Base-by-base conservation (phyloP, 2,113 vertebrate species). In the Pelecanus crispus region DNA sequence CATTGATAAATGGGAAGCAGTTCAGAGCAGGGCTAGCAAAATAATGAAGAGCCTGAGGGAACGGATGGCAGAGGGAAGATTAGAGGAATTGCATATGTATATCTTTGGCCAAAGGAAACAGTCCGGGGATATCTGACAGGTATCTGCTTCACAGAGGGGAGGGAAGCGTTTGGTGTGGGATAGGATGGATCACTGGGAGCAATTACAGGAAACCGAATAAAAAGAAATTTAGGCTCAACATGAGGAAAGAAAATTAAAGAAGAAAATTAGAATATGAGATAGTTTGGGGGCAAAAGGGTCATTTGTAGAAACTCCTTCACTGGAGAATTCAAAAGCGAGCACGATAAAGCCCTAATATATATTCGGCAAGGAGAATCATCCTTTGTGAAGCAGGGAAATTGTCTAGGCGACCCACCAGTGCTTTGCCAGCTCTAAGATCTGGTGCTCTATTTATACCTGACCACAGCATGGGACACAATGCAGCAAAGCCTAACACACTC, bases 261-360 rank as follows among this genome's bases (percentile, higher is more conserved):
- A 66, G 24, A 59, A 78, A 90, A 97, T 72, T 72, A 81, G 56
- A 94, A 81, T 44, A 61, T 19, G 6, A 83, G 88, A 42, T 74
- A 61, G 4, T 86, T 36, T 10, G 17, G 13, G 56, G 63, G 52
- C 25, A 74, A 73, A 73, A 55, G 13, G 40, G 42, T 59, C 50
- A 74, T 56, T 70, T n/a, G 65, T 9, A 88, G 75, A 55, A 89
- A 52, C 38, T 89, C 55, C 31, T 74, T 78, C 65, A 28, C 28
- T 22, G 49, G 2, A 45, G 25, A 71, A 88, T 65, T 89, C 73
- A 56, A 89, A 93, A 87, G 34, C 17, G 63, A 84, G 88, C 19
- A 40, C 0, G 3, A 52, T 53, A 86, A 71, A 93, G 34, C 62
- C 45, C 55, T 74, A 63, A 77, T 16, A 94, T 84, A 72, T 36